phyloP scores from a whole-genome alignment of 2,888 invertebrate genomes.

The Teleogryllus oceanicus region DNA sequence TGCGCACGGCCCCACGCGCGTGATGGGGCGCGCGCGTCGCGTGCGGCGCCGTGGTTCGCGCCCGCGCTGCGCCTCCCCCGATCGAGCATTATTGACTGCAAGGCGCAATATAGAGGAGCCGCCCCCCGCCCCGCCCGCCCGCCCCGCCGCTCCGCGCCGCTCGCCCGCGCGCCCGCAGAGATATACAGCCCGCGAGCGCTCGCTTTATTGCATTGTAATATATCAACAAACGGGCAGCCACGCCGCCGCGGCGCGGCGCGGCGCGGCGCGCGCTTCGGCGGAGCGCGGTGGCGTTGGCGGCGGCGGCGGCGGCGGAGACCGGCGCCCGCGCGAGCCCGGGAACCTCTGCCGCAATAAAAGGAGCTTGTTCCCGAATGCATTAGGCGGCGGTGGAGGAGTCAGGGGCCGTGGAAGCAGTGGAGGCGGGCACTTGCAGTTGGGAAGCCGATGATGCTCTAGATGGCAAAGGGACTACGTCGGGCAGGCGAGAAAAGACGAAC shows the following conservation, averaged over 20 bases:
- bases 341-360: background rate
- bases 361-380: conserved; percentile 9
- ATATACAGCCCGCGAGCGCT: background rate
- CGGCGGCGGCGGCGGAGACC: background rate
- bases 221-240: background rate
- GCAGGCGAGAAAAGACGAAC: no score
- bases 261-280: background rate
- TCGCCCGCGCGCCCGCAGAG: no score
- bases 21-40: background rate
- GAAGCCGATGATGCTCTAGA: background rate
- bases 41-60: background rate
- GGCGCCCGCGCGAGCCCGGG: background rate
- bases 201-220: conserved; percentile 18
- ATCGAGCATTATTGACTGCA: background rate
- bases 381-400: background rate
- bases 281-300: background rate
- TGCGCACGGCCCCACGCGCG: no score
- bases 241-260: background rate
- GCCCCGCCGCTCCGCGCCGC: no score
- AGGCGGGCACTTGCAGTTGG: background rate
- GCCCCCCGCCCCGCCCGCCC: background rate
- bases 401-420: background rate
- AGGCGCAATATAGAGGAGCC: background rate
- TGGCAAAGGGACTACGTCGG: no score
- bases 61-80: background rate